phyloP scores from a whole-genome alignment of 2,113 vertebrate species.

The Polypterus bichir region DNA sequence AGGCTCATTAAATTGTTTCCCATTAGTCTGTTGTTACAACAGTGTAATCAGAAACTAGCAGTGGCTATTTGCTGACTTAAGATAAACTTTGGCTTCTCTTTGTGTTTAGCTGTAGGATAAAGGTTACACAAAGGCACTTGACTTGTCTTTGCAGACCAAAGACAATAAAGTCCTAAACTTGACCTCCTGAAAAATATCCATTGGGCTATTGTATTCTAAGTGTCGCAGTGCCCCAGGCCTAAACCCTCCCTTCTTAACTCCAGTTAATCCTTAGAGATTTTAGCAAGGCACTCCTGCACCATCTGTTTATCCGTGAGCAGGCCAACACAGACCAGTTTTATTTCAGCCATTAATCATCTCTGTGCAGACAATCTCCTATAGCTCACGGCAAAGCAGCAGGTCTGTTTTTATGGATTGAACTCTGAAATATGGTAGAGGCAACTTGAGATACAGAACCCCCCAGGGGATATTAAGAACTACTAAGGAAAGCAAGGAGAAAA shows the following conservation, averaged over 20 bases:
- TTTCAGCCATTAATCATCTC: constrained; percentile 12
- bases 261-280: background rate
- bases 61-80: too few relatives aligned
- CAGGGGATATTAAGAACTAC: constrained; percentile 2
- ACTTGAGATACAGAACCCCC: constrained; percentile 1
- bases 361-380: constrained; percentile 6
- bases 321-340: constrained; percentile 2
- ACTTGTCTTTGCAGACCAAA: too few relatives aligned
- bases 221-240: constrained; percentile 1
- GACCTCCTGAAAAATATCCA: background rate
- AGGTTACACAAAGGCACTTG: too few relatives aligned
- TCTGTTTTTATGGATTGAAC: constrained; percentile 9
- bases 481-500: constrained; percentile 2
- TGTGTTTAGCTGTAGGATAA: too few relatives aligned
- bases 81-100: too few relatives aligned
- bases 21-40: too few relatives aligned
- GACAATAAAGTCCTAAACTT: background rate
- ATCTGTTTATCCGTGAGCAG: constrained; percentile 3
- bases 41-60: too few relatives aligned
- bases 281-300: background rate
- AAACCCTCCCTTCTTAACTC: background rate
- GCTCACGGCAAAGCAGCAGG: background rate
- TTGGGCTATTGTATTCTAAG: background rate
- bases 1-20: too few relatives aligned
- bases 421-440: constrained; percentile 8